phyloP scores from a whole-genome alignment of 2,797 vertebrate genomes.

The Avahi laniger region DNA sequence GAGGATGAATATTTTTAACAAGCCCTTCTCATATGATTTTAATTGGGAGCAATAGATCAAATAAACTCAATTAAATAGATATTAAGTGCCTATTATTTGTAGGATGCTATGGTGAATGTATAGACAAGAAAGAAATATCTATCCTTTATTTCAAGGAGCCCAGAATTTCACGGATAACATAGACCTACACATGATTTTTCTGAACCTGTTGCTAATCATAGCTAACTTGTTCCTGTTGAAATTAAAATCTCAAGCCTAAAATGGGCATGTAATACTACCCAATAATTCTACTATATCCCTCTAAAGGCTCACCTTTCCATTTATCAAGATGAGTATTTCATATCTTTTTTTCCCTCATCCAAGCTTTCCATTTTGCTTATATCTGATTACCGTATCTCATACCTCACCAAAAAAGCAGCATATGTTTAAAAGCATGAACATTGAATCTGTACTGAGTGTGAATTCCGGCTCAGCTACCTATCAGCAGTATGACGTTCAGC shows the following conservation, averaged over 20 bases:
- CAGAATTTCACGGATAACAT: not conserved
- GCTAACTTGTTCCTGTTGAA: not conserved
- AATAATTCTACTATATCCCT: not conserved
- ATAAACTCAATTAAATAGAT: not conserved
- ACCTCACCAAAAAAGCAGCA: not conserved
- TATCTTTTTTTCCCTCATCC: not conserved
- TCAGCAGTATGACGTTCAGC: not conserved
- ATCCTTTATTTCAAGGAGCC: not conserved
- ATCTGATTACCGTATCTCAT: not conserved
- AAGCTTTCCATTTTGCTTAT: not conserved
- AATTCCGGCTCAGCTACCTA: not conserved
- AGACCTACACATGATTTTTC: not conserved
- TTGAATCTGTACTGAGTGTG: not conserved
- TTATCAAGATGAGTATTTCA: not conserved
- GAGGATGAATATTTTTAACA: not conserved
- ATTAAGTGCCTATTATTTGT: not conserved
- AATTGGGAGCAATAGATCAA: conserved; percentile 24
- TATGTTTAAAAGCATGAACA: not conserved
- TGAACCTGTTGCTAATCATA: not conserved
- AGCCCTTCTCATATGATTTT: not conserved
- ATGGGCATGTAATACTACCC: not conserved
- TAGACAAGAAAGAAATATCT: not conserved
- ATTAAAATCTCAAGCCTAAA: not conserved
- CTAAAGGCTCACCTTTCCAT: not conserved
- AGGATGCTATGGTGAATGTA: not conserved